Conservation (phyloP, 2,888 invertebrate species). For the Norana najaformis region DNA sequence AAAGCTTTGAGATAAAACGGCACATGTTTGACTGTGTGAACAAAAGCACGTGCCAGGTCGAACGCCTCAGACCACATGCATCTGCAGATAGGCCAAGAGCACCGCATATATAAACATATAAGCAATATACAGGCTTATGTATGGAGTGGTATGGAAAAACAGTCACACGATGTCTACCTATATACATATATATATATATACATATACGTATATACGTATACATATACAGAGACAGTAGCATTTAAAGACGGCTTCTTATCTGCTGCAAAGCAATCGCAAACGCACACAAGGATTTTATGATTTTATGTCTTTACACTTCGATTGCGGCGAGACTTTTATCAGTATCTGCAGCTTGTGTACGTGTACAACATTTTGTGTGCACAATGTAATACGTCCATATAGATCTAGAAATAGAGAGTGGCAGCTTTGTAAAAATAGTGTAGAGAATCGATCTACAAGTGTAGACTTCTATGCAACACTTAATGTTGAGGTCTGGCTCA, state of each 20-base stretch:
- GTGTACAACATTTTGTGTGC: no score
- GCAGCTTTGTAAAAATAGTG: no score
- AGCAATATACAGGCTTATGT: no score
- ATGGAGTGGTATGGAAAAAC: no score
- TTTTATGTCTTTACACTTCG: not conserved
- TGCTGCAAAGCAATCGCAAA: not conserved
- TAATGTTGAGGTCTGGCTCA: no score
- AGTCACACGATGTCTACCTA: not conserved
- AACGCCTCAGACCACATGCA: not conserved
- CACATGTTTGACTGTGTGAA: slow-evolving; percentile 2
- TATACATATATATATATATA: slow-evolving; percentile 18
- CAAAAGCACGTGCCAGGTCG: not conserved
- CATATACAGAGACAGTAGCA: not conserved
- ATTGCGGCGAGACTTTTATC: not conserved
- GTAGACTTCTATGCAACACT: no score
- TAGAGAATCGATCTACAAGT: no score
- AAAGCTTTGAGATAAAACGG: not conserved
- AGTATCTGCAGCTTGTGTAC: not conserved
- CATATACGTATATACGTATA: slow-evolving; percentile 2
- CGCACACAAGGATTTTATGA: slow-evolving; percentile 14
- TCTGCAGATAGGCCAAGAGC: not conserved
- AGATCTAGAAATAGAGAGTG: no score
- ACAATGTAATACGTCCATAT: no score
- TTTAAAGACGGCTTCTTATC: slow-evolving; percentile 25
- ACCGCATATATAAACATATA: no score